Base-by-base conservation (phyloP, 2,113 vertebrate genomes). In the Nothoprocta pentlandii region DNA sequence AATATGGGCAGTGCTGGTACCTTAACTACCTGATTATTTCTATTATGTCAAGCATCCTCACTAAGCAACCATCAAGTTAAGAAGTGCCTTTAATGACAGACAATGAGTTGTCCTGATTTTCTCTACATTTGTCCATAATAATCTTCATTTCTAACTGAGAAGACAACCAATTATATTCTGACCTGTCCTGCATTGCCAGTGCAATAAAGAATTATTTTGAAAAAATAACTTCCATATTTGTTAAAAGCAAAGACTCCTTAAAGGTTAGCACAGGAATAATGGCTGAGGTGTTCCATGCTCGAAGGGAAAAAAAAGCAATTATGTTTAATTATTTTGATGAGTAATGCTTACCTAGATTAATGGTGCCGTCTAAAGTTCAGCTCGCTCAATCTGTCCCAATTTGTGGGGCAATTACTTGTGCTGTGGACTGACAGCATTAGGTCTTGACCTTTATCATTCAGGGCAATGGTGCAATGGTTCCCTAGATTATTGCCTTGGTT, bases 361-460 rank as follows among this genome's bases (percentile, higher is more conserved):
- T 59, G 15, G 30, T 70, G 73, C 42, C 16, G 1, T 54, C 68
- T 87, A 69, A 87, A 94, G 58, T 94, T 95, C 73, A 94, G 75
- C 63, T 97, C 77, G 74, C 68, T 94, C 94, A 70, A 53, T 74
- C 76, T 89, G 51, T 58, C 66, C 74, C 75, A 87, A 36, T 91
- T 91, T 96, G 64, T 16, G 32, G 26, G 61, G n/a, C 56, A 90
- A 94, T 93, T 76, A 80, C 49, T 89, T 83, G 20, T 84, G 89
- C 78, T 86, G 51, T 42, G 49, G 76, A 91, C 90, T 91, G 89
- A 89, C 7, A 86, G 34, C 28, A 84, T 32, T 8, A 54, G 73
- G 88, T 84, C 90, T 76, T 81, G 49, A 91, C 90, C 95, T 96
- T 88, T 74, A 58, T 56, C 91, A 94, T 93, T 87, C 49, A 87